Evolutionary conservation across 2,888 invertebrate genomes (phyloP).

Genomic region (Amblyjoppa proteus): DNA sequence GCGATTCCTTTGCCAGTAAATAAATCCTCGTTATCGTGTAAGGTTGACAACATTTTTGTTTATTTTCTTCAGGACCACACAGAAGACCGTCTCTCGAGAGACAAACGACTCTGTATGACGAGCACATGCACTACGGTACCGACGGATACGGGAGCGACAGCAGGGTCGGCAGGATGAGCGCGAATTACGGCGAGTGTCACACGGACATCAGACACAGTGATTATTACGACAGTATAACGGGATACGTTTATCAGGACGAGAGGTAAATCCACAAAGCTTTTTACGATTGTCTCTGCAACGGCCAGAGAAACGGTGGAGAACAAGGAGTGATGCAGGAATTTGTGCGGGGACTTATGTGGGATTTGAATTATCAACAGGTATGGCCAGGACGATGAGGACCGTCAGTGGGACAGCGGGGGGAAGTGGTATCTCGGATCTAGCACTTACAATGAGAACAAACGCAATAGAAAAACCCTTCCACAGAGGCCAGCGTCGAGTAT

Average conservation of each 20-base stretch:
- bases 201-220: conserved; percentile 87
- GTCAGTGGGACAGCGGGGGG: conserved; percentile 92
- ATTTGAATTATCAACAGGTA: conserved; percentile 81
- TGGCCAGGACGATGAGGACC: conserved; percentile 89
- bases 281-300: neutral
- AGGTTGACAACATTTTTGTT: neutral
- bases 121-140: conserved; percentile 87
- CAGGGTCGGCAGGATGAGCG: conserved; percentile 80
- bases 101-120: conserved; percentile 92
- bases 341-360: neutral
- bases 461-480: conserved; percentile 82
- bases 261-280: conserved; percentile 75
- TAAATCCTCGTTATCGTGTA: neutral
- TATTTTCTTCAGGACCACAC: conserved; percentile 78
- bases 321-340: neutral
- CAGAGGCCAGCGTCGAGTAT: conserved; percentile 83
- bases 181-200: conserved; percentile 82
- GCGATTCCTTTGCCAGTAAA: neutral
- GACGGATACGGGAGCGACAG: conserved; percentile 82
- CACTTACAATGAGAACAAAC: conserved; percentile 81
- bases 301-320: no score
- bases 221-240: conserved; percentile 88
- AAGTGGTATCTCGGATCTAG: conserved; percentile 81
- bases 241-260: conserved; percentile 88
- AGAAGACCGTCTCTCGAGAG: conserved; percentile 92